Evolutionary conservation across 2,113 vertebrate species (phyloP).

Genomic region (Sterna hirundo): DNA sequence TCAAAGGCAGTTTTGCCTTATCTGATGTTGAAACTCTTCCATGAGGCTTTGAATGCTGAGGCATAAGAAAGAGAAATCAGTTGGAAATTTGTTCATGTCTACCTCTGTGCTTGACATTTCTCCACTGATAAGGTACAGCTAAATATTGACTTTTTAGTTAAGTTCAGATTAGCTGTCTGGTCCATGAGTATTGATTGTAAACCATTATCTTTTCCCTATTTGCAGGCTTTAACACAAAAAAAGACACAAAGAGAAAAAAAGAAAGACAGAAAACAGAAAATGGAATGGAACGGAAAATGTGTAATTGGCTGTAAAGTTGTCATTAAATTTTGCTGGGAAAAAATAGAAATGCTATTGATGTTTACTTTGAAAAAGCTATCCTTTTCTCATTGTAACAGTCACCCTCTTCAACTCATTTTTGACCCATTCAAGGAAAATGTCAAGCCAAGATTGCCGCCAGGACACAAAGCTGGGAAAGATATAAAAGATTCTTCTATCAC

Average conservation of each 20-base stretch:
- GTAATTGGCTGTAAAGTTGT: neutral
- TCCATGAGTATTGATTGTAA: constrained; percentile 51
- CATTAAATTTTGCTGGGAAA: constrained; percentile 14
- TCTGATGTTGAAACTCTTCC: constrained; percentile 75
- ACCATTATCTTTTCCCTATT: constrained; percentile 65
- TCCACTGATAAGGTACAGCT: constrained; percentile 69
- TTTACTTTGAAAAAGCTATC: neutral
- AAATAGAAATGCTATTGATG: constrained; percentile 5
- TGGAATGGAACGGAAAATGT: neutral
- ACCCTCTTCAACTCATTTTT: neutral
- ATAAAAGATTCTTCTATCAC: neutral
- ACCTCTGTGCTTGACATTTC: constrained; percentile 76
- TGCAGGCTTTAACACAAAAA: neutral
- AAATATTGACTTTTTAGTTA: constrained; percentile 78
- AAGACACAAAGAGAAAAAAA: neutral
- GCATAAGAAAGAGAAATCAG: constrained; percentile 60
- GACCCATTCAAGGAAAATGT: constrained; percentile 26
- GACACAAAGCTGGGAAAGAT: neutral
- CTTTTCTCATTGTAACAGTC: neutral
- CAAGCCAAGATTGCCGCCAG: neutral
- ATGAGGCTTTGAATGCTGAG: constrained; percentile 60
- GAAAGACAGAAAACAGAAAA: neutral
- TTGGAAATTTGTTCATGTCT: constrained; percentile 69
- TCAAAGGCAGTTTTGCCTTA: constrained; percentile 71
- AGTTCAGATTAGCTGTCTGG: constrained; percentile 69